Conservation (phyloP, 1,140 invertebrate genomes). For the Drosophila bipectinata region DNA sequence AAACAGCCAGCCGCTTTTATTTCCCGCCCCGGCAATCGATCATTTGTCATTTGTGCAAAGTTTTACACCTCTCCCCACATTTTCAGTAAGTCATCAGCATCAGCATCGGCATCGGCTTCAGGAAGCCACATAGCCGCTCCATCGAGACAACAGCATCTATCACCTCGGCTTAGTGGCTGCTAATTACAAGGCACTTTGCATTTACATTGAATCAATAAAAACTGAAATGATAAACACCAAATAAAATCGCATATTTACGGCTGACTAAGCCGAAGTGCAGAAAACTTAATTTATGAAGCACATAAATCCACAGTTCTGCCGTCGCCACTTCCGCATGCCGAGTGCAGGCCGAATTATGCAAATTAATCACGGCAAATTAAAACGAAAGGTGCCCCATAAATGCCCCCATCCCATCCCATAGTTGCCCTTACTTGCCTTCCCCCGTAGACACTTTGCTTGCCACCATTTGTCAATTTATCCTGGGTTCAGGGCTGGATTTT, state of each 20-base stretch:
- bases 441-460: constrained; percentile 6
- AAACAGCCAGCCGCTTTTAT: constrained; percentile 43
- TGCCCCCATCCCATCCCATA: constrained; percentile 25
- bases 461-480: constrained; percentile 69
- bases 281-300: constrained; percentile 70
- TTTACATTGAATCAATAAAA: constrained; percentile 65
- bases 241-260: constrained; percentile 75
- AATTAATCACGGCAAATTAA: constrained; percentile 73
- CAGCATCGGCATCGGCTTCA: constrained; percentile 49
- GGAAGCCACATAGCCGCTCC: constrained; percentile 35
- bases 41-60: constrained; percentile 14
- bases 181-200: constrained; percentile 55
- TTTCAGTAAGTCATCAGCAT: constrained; percentile 37
- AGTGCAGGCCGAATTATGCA: constrained; percentile 41
- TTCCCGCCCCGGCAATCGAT: constrained; percentile 11
- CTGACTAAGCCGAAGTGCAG: constrained; percentile 53
- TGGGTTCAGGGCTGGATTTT: constrained; percentile 46
- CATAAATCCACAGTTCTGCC: constrained; percentile 68
- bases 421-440: background rate
- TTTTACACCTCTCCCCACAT: constrained; percentile 6
- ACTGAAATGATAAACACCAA: constrained; percentile 69
- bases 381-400: constrained; percentile 43
- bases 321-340: constrained; percentile 63
- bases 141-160: constrained; percentile 27
- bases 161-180: constrained; percentile 48